Base-by-base conservation (phyloP, 2,797 vertebrate species). In the Rallus crepitans region DNA sequence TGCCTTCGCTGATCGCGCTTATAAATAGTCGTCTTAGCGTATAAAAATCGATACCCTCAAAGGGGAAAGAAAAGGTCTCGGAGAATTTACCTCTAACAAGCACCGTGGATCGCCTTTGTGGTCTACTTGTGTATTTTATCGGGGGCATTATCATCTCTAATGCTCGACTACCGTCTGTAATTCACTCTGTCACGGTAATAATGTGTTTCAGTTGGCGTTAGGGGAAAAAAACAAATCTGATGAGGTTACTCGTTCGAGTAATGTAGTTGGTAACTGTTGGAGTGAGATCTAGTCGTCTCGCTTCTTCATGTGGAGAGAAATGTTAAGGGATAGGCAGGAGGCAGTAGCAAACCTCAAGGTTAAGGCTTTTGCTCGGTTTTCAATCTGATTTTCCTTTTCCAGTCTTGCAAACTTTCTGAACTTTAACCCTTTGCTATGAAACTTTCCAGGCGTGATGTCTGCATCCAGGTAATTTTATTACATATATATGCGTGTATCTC, bases 1-100 rank as follows among this genome's bases (percentile, higher is more conserved):
- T 95, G 82, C 96, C 96, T 94, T 95, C 90, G 91, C 73, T 86
- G 78, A 72, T 87, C 73, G 93, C 65, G 80, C 61, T 96, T 97
- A 75, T 88, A 79, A 92, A 75, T 89, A 87, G 76, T 55, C 71
- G 80, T 84, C 78, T 68, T 47, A 89, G 93, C 71, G 11, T 27
- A 20, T 77, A 88, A 75, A 95, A 96, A 95, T 85, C 87, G 37
- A 76, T 96, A 64, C 59, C 71, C 79, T 82, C 39, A 17, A 30
- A 78, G 68, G 42, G 28, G 19, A 55, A 40, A 20, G 31, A 39
- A 24, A 81, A 86, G 27, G 28, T 95, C 78, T 95, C 50, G 40
- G 60, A 20, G 39, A 91, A 88, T 91, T 93, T 88, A 31, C 76
- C 77, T 87, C 61, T 88, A 31, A 25, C 75, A 60, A 83, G 64